Base-by-base conservation (phyloP, 2,888 invertebrate genomes). In the Deilephila porcellus region DNA sequence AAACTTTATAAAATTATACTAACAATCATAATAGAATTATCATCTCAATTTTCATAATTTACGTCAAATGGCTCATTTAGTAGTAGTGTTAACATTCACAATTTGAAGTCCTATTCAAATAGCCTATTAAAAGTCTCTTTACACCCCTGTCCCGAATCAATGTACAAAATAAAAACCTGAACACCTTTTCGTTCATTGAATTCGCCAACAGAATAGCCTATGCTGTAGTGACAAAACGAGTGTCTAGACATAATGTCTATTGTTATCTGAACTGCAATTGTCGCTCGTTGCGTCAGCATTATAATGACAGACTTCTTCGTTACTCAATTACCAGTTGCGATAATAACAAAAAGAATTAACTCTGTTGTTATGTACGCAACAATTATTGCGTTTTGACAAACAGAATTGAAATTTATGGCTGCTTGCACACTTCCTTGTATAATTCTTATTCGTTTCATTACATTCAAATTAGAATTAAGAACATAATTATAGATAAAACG, bases 201-300 rank as follows among this genome's bases (percentile, higher is more conserved):
- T 73, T 67, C 37, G 37, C 20, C 11, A 59, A 34, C 45, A 64
- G 67, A 73, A 67, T 64, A 72, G 63, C 59, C 59, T 59, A 56
- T 53, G 67, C 60, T 56, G 60, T 60, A 60, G 62, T 73, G 62
- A 56, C 71, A 73, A 63, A 71, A 63, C 60, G 56, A 59, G 64
- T 53, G 62, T 71, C 71, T 53, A 71, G 62, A 56, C 73, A 63
- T 71, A 73, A 73, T 73, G 53, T 76, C 77, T 76, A 79, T 81
- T 81, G 81, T 80, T 76, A 77, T 75, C 75, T 74, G 70, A 73
- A 74, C 74, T 77, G 79, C 78, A 77, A 79, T 78, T 73, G 72
- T 67, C 59, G 45, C 37, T 73, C 37, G 77, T 76, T 76, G 74
- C 67, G 74, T 78, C 79, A 77, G 70, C 75, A 77, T 75, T 76